Evolutionary conservation across 2,113 vertebrate species (phyloP), one percentile per base, ranked within the genome.

Genomic region (Carettochelys insculpta): DNA sequence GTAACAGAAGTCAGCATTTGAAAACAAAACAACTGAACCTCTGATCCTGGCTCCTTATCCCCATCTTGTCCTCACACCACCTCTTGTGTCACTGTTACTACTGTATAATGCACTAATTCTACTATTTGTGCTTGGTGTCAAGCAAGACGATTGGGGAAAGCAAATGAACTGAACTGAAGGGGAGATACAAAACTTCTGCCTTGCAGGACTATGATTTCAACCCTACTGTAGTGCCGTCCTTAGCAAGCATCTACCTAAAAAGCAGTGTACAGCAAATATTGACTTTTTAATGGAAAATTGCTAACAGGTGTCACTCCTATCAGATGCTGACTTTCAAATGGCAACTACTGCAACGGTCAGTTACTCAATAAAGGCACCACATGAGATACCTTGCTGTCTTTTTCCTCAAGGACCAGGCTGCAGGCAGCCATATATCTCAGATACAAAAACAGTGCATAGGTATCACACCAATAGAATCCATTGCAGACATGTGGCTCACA

Each of bases 391-490:
- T 75, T 38, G 71, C 10, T 27, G 41, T 43, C 41, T 73, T 43
- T 90, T 58, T 78, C 93, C 82, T 90, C 77, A 82, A 93, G 92
- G 77, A 91, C 25, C 75, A 92, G 51, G 85, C 90, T 75, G 51
- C 75, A 87, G 68, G 43, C 48, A 31, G 50, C 80, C 77, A 82
- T 41, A 45, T 38, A 77, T 43, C 75, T 83, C 85, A 94, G 38
- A 54, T 56, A 76, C 52, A 75, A 90, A 93, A 85, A 90, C 48
- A 34, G 34, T 65, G 61, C 34, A 2, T 9, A 65, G n/a, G 34
- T n/a, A n/a, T 65, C 61, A 65, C 61, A n/a, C 19, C 61, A 65
- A 73, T 11, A 43, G 41, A 14, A 27, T 73, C 38, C 61, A 93
- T 25, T 86, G 77, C 48, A 90, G 73, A 65, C 83, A 76, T 1